Conservation (phyloP, 2,888 invertebrate species). For the Odontocerum albicorne region DNA sequence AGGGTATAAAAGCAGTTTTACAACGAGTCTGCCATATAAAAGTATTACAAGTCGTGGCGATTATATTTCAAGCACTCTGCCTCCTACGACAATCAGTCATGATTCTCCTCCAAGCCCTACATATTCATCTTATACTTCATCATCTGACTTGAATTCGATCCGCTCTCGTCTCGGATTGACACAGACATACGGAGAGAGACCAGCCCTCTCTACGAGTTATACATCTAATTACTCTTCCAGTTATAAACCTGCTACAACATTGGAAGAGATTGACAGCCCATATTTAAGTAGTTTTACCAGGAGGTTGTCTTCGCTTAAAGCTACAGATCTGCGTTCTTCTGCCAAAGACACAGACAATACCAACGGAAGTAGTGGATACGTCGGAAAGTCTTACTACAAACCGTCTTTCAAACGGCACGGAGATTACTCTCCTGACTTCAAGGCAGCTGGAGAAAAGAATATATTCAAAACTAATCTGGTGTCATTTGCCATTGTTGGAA, state of each 20-base stretch:
- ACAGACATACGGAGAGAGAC: conserved; percentile 48
- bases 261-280: conserved; percentile 63
- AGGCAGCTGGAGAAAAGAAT: conserved; percentile 51
- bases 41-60: conserved; percentile 49
- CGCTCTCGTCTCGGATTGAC: conserved; percentile 60
- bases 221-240: conserved; percentile 34
- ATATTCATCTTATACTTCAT: conserved; percentile 48
- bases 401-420: conserved; percentile 44
- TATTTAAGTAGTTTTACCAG: conserved; percentile 72
- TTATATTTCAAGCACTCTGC: conserved; percentile 51
- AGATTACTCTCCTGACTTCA: conserved; percentile 48
- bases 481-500: conserved; percentile 63
- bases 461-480: conserved; percentile 64
- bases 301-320: conserved; percentile 56
- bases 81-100: conserved; percentile 43
- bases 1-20: not conserved
- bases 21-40: not conserved
- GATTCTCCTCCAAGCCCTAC: conserved; percentile 49
- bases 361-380: conserved; percentile 46
- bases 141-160: conserved; percentile 61
- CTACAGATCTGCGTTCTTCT: conserved; percentile 42
- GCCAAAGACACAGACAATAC: conserved; percentile 45
- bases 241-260: conserved; percentile 49
- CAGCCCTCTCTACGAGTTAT: conserved; percentile 31
- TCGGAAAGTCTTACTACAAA: conserved; percentile 48